Base-by-base conservation (phyloP, 2,888 invertebrate species). In the Luperina nickerlii region DNA sequence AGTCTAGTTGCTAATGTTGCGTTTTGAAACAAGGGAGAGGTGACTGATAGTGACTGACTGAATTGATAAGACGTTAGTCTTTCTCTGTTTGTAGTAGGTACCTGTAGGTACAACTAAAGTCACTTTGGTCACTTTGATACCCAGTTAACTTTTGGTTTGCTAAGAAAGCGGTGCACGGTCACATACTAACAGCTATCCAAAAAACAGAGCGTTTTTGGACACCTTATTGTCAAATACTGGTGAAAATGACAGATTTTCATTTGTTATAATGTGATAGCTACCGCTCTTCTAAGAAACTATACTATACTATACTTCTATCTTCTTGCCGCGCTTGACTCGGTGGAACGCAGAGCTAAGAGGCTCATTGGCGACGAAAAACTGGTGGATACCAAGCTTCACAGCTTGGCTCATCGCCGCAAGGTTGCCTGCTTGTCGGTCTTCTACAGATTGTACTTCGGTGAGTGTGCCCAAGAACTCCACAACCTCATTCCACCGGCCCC, bases 1-100 rank as follows among this genome's bases (percentile, higher is more conserved):
- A 68, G 51, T 67, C 69, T 18, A 62, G 63, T 63, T 38, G 71
- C 60, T 87, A 78, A 72, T 73, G 74, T 81, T 57, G 51, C 48
- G 48, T 74, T 68, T 72, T 42, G 67, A 78, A 68, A 54, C 48
- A n/a, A 76, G 54, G n/a, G 63, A 72, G 54, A 71, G 3, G n/a
- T 32, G 20, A 73, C 20, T 57, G 24, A 45, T 32, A 20, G 24
- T 27, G 51, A 62, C 13, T 54, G n/a, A 65, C 18, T 11, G 18
- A 66, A 38, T 71, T 71, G 38, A n/a, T 45, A 24, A 57, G 57
- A 38, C 24, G 2, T 60, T 27, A 4, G 27, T 13, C 3, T 38
- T 42, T 42, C 0, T 18, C 4, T 5, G 4, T 27, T 42, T 54
- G 0, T 5, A 11, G 15, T 27, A 20, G 24, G 24, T 27, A 54